Base-by-base conservation (phyloP, 2,888 invertebrate species). In the Clitarchus hookeri region DNA sequence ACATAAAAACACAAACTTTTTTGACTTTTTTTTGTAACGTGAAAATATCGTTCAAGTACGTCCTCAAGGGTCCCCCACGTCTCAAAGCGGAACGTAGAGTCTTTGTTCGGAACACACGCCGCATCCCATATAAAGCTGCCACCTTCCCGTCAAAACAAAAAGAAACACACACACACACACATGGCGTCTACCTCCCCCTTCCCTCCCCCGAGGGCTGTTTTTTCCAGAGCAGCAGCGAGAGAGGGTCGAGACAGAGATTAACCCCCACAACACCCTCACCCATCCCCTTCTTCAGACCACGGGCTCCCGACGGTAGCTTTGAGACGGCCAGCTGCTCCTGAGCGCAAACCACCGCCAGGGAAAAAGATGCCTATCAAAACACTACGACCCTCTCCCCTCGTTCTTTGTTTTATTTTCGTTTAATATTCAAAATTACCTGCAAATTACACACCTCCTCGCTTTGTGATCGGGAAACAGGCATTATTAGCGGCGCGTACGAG, bases 391-490 rank as follows among this genome's bases (percentile, higher is more conserved):
- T 65, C n/a, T 23, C 65, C n/a, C n/a, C 8, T 23, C 8, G 19
- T 6, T 23, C 19, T 65, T 65, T 65, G 11, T n/a, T 65, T 23
- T n/a, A 65, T 19, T n/a, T 19, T 23, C 8, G 23, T 65, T 65
- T 65, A 65, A 65, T 65, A 65, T 65, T 65, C n/a, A n/a, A 65
- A 65, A 65, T 65, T 65, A n/a, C 65, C 65, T 65, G 65, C 65
- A 65, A 23, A 65, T 65, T 65, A 65, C 65, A 65, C 65, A 65
- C 65, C 23, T 65, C 19, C 65, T 19, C 13, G 65, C 65, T 65
- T n/a, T n/a, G 65, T 65, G 65, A 9, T 65, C 65, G 3, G 65
- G 23, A 11, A n/a, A n/a, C 65, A 65, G 65, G n/a, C 65, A 19
- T 65, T 65, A 65, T 65, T 65, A 65, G 65, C n/a, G 65, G n/a